These are phyloP conservation scores for Indicator indicator DNA, from an alignment of 2,113 vertebrate genomes.

Conservation along the genomic window DNA sequence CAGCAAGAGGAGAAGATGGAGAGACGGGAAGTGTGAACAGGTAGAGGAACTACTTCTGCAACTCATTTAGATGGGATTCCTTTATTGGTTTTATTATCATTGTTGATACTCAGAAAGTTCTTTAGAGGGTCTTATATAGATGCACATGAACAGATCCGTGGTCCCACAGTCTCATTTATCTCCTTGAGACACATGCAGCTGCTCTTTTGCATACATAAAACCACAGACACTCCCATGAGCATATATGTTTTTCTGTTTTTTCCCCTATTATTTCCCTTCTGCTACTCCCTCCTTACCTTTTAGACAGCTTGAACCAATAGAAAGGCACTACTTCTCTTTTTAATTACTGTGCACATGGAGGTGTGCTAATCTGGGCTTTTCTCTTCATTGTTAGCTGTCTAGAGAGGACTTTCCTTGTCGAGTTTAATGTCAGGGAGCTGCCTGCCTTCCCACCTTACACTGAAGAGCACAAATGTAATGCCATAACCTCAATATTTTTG, in stretches of 20 bases:
- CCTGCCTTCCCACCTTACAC: neutral
- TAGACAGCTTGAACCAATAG: slow-evolving; percentile 27
- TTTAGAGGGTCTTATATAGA: neutral
- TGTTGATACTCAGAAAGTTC: neutral
- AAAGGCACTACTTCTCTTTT: slow-evolving; percentile 16
- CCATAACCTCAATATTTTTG: neutral
- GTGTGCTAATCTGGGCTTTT: neutral
- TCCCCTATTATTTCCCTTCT: neutral
- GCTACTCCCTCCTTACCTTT: neutral
- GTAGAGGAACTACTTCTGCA: neutral
- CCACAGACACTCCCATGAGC: neutral
- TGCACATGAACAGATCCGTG: neutral
- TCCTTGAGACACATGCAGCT: neutral
- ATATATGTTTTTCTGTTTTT: neutral
- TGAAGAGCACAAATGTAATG: neutral
- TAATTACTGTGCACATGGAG: slow-evolving; percentile 47
- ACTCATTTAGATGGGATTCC: neutral
- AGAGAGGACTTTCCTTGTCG: neutral
- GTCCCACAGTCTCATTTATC: neutral
- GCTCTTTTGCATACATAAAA: neutral
- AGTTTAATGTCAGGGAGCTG: neutral
- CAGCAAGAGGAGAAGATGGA: slow-evolving; percentile 15
- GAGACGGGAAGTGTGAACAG: slow-evolving; percentile 7
- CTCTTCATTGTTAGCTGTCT: slow-evolving; percentile 15
- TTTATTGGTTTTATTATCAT: neutral